Percentiles rank a stretch among this genome's conserved stretches.
Evolutionary conservation across 2,888 invertebrate species (phyloP).

Genomic region (Branchipolynoe longqiensis): DNA sequence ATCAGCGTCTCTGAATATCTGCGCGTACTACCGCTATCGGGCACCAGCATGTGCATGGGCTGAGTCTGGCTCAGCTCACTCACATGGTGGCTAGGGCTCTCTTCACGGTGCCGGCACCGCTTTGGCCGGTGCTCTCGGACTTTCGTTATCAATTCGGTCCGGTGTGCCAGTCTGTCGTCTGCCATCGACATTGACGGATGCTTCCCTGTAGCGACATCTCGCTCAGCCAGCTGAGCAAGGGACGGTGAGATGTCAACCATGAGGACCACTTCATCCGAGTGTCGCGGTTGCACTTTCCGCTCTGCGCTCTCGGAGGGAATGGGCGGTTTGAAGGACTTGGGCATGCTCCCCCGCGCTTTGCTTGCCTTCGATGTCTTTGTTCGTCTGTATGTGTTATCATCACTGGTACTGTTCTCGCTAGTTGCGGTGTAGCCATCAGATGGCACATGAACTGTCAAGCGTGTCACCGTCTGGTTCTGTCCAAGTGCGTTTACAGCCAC

Average conservation of each 20-base stretch:
- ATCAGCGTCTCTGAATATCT: slow-evolving; percentile 29
- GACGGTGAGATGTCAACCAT: slow-evolving; percentile 53
- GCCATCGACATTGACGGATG: slow-evolving; percentile 27
- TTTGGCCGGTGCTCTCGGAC: slow-evolving; percentile 49
- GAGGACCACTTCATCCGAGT: slow-evolving; percentile 26
- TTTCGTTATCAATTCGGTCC: slow-evolving; percentile 36
- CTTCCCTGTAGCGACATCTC: neutral
- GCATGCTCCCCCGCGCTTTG: neutral
- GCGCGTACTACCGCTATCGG: neutral
- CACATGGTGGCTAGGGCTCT: neutral
- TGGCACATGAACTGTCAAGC: slow-evolving; percentile 73
- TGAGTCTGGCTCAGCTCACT: slow-evolving; percentile 22
- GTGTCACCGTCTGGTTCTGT: slow-evolving; percentile 88
- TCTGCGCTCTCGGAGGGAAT: slow-evolving; percentile 41
- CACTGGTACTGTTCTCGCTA: slow-evolving; percentile 13
- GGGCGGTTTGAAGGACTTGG: neutral
- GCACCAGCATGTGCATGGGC: neutral
- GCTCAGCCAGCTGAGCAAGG: slow-evolving; percentile 27
- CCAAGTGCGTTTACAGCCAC: slow-evolving; percentile 91
- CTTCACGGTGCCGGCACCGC: slow-evolving; percentile 17
- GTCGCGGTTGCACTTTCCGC: neutral
- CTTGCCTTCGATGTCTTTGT: slow-evolving; percentile 30
- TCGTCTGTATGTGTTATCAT: slow-evolving; percentile 31
- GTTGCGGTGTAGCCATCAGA: slow-evolving; percentile 41
- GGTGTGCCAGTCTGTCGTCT: slow-evolving; percentile 20